A percentile compares a stretch with the other conserved stretches of the same genome.
These are phyloP conservation scores for Grammomys dolichurus DNA, from an alignment of 2,113 vertebrate genomes.

Conservation along the genomic window DNA sequence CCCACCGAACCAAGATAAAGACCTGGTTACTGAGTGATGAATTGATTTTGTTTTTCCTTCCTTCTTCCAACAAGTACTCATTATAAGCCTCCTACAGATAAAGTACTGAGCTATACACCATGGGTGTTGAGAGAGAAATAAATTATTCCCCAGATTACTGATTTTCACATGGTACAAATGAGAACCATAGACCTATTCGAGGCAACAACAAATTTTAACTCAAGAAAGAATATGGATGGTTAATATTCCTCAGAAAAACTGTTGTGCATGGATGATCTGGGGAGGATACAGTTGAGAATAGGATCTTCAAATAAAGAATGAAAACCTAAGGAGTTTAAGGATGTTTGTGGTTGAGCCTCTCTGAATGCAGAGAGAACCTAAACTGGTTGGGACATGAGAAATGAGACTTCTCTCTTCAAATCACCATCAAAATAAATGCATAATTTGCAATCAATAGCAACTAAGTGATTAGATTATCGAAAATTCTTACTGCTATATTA, in stretches of 20 bases:
- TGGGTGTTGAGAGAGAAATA: not conserved
- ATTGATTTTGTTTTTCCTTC: constrained; percentile 53
- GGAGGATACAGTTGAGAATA: not conserved
- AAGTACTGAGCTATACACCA: not conserved
- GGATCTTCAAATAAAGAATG: not conserved
- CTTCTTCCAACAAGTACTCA: constrained; percentile 66
- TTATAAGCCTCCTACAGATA: not conserved
- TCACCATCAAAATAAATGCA: not conserved
- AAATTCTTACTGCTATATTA: not conserved
- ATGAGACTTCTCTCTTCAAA: rapidly evolving
- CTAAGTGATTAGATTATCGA: not conserved
- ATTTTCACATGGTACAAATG: constrained; percentile 11
- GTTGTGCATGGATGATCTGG: not conserved
- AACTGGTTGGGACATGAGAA: rapidly evolving
- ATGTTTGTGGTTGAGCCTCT: not conserved
- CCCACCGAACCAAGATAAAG: constrained; percentile 11
- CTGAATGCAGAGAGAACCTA: not conserved
- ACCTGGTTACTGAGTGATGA: constrained; percentile 51
- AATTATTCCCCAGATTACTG: not conserved
- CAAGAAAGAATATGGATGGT: not conserved
- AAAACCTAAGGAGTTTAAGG: not conserved
- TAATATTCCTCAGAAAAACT: not conserved
- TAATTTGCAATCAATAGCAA: not conserved
- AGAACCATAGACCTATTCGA: not conserved
- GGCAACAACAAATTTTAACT: not conserved